Evolutionary conservation across 2,888 invertebrate genomes (phyloP), one percentile per base, ranked within the genome.

Genomic region (Nipponacmea schrenckii): DNA sequence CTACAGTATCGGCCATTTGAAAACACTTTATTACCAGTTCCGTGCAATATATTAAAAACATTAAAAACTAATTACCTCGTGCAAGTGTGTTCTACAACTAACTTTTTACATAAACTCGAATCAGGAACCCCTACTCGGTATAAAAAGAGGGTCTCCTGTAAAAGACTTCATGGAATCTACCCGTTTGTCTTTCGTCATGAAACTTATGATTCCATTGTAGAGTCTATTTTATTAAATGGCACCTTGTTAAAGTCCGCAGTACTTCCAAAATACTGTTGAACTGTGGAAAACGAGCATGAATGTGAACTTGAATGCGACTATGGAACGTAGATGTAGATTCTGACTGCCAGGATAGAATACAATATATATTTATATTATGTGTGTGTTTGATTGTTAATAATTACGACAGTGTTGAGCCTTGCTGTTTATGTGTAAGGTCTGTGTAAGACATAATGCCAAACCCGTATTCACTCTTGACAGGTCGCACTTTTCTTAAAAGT

Each of bases 101-200:
- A 26, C 50, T 79, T 77, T 69, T 45, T 69, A 45, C 79, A 79
- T 63, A 79, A 74, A 62, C 68, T 66, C 31, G 76, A 75, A 65
- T 62, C 62, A n/a, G 66, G 26, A n/a, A 39, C 62, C 27, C 50
- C 70, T 17, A 24, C 31, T 12, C 48, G 64, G 24, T 67, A 65
- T 65, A 65, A 67, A n/a, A 27, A 39, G 10, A 66, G 20, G n/a
- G 62, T 76, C 46, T 68, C 71, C 26, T 79, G 79, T 70, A 48
- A 71, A 3, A 68, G 68, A 17, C 65, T 79, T 14, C 70, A 78
- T 50, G 48, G 44, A n/a, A 69, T 74, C 5, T 78, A 71, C 64
- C 79, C 79, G 7, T 79, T 79, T 74, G 79, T 79, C 45, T 77
- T 91, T 56, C 56, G 56, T 14, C 56, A 56, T 56, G 12, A 56